Conservation (phyloP, 1,140 invertebrate genomes). For the Bombus huntii region DNA sequence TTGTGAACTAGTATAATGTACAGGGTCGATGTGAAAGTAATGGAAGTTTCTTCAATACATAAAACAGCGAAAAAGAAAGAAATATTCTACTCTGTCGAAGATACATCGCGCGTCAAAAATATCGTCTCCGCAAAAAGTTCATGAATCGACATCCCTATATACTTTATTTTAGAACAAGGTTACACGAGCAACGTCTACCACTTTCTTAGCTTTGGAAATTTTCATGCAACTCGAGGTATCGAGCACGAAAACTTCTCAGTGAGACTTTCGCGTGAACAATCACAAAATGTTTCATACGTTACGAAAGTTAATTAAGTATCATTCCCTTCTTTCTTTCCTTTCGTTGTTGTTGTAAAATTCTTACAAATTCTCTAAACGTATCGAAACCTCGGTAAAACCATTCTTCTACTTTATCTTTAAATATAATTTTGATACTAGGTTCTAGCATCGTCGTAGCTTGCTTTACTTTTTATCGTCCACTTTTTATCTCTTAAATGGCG, state of each 20-base stretch:
- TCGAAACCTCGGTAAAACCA: not conserved
- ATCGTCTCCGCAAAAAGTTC: not conserved
- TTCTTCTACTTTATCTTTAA: not conserved
- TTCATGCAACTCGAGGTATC: not conserved
- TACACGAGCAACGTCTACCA: too few species aligned
- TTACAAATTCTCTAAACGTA: not conserved
- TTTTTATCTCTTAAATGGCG: not conserved
- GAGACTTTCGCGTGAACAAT: not conserved
- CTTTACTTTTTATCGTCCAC: not conserved
- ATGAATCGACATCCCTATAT: not conserved
- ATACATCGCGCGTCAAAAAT: not conserved
- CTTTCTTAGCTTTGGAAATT: not conserved
- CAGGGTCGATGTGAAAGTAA: slow-evolving; percentile 23
- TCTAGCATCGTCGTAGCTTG: not conserved
- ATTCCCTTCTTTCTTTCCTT: not conserved
- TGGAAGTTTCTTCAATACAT: slow-evolving; percentile 17
- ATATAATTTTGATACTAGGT: not conserved
- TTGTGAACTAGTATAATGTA: slow-evolving; percentile 27
- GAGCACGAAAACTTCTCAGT: not conserved
- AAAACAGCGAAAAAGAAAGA: not conserved
- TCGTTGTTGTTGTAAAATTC: not conserved
- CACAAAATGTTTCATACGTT: too few species aligned
- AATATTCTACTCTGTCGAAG: not conserved
- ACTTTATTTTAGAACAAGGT: not conserved
- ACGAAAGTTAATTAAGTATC: too few species aligned